phyloP scores from a whole-genome alignment of 2,797 vertebrate species.

The Momotus momota region DNA sequence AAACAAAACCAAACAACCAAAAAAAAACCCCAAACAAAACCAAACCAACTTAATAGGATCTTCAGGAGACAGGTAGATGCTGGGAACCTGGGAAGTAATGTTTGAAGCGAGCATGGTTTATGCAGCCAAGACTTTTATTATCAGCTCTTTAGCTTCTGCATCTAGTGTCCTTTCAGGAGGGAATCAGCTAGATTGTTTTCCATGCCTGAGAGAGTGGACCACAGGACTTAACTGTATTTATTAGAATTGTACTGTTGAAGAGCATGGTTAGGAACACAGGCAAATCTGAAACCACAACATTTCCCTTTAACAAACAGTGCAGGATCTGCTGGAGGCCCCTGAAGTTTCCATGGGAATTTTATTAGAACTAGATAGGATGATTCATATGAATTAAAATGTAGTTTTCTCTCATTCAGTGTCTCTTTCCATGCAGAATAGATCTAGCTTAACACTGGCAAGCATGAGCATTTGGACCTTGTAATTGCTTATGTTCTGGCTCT shows the following conservation, averaged over 20 bases:
- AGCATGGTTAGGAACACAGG: neutral
- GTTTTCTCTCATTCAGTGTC: neutral
- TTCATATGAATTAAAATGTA: neutral
- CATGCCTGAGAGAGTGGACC: neutral
- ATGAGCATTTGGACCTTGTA: neutral
- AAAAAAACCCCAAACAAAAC: neutral
- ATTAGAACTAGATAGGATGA: neutral
- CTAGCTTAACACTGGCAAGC: neutral
- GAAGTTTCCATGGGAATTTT: neutral
- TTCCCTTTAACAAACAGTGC: neutral
- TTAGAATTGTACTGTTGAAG: neutral
- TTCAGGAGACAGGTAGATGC: neutral
- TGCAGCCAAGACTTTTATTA: neutral
- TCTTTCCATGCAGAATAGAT: neutral
- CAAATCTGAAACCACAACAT: neutral
- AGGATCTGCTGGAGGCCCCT: neutral
- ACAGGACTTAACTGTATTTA: neutral
- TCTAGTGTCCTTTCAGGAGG: neutral
- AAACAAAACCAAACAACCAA: neutral
- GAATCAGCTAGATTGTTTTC: neutral
- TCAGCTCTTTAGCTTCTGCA: neutral
- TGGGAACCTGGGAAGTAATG: neutral
- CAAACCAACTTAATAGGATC: neutral
- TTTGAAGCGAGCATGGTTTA: neutral
- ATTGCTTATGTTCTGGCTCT: conserved; percentile 21